These are phyloP conservation scores for Gadopsis bispinosus DNA, from an alignment of 2,797 vertebrate species.

Conservation along the genomic window DNA sequence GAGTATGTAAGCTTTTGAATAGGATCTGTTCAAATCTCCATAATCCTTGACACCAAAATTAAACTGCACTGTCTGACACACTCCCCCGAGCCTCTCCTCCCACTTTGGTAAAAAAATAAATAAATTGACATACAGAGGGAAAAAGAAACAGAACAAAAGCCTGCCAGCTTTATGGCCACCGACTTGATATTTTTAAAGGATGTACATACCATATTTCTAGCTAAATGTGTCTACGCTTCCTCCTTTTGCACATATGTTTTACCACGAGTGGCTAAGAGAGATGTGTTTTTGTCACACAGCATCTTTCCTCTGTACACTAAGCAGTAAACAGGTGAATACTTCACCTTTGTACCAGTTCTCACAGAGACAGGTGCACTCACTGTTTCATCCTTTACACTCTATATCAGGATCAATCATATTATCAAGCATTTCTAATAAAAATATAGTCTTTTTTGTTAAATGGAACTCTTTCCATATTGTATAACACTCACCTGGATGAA, in stretches of 20 bases:
- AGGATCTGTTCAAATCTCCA: slow-evolving; percentile 67
- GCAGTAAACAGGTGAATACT: not conserved
- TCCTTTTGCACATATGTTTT: slow-evolving; percentile 7
- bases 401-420: not conserved
- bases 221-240: not conserved
- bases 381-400: not conserved
- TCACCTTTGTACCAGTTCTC: slow-evolving; percentile 3
- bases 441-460: not conserved
- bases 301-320: not conserved
- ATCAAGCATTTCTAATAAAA: not conserved
- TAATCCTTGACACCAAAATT: slow-evolving; percentile 77
- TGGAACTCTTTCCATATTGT: not conserved
- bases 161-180: slow-evolving; percentile 14
- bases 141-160: not conserved
- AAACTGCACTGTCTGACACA: slow-evolving; percentile 64
- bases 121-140: not conserved
- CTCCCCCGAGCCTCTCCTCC: slow-evolving; percentile 57
- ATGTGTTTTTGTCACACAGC: slow-evolving; percentile 9
- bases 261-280: not conserved
- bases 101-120: slow-evolving; percentile 38
- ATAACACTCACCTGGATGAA: not conserved
- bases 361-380: not conserved
- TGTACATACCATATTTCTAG: not conserved
- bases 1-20: slow-evolving; percentile 69
- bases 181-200: not conserved